phyloP scores from a whole-genome alignment of 2,797 vertebrate genomes.

The Nyctalus aviator region DNA sequence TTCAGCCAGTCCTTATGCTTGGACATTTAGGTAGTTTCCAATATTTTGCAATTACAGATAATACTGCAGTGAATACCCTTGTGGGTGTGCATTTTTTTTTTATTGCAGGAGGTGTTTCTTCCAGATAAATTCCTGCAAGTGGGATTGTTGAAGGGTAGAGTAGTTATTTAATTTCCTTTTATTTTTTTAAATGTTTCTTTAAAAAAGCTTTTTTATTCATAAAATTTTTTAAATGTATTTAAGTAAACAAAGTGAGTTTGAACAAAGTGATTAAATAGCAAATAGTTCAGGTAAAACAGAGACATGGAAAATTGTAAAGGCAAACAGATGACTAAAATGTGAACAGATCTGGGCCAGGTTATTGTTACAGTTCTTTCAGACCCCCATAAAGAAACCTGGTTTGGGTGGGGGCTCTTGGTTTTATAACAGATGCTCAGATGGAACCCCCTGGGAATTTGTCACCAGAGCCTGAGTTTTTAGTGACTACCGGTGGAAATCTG shows the following conservation, averaged over 20 bases:
- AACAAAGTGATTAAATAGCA: not conserved
- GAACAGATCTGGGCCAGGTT: not conserved
- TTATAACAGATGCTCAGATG: not conserved
- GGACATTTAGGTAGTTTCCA: slow-evolving; percentile 70
- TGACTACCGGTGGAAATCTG: not conserved
- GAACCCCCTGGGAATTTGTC: not conserved
- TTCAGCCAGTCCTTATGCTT: not conserved
- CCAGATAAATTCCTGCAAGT: not conserved
- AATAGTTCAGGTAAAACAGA: not conserved
- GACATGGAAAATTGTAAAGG: not conserved
- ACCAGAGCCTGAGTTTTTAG: not conserved
- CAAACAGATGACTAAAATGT: not conserved
- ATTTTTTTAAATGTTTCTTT: not conserved
- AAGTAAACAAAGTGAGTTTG: not conserved
- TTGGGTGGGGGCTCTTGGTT: not conserved
- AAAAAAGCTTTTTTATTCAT: not conserved
- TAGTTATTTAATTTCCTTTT: not conserved
- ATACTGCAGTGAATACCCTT: not conserved
- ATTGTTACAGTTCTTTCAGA: not conserved
- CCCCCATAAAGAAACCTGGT: not conserved
- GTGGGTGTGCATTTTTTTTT: not conserved
- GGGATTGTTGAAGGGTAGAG: not conserved
- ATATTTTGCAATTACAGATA: not conserved
- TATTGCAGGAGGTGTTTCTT: not conserved
- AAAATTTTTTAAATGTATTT: not conserved